A percentile compares a stretch with the other conserved stretches of the same genome.
Evolutionary conservation across 2,113 vertebrate species (phyloP).

Genomic region (Leucoraja erinaceus): DNA sequence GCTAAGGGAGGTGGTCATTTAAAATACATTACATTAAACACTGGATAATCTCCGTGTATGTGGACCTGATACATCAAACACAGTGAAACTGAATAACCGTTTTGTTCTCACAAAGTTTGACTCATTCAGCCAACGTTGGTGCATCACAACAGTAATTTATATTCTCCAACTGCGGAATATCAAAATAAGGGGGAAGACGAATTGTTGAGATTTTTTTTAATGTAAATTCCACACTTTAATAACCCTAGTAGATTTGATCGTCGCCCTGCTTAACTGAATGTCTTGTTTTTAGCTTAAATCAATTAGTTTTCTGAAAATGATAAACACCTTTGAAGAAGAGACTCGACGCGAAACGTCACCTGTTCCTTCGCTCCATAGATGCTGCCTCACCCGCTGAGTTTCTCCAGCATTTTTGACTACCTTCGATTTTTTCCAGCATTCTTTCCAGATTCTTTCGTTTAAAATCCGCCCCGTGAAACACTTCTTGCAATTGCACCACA

Average conservation of each 20-base stretch:
- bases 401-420: too few relatives aligned
- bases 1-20: neutral
- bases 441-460: too few relatives aligned
- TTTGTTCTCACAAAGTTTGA: neutral
- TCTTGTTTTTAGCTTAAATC: neutral
- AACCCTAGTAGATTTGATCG: neutral
- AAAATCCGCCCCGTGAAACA: neutral
- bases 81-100: neutral
- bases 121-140: neutral
- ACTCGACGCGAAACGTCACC: too few relatives aligned
- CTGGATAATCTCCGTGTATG: neutral
- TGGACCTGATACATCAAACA: neutral
- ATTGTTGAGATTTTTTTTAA: neutral
- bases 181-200: too few relatives aligned
- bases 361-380: too few relatives aligned
- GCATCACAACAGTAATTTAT: too few relatives aligned
- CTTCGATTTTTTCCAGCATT: too few relatives aligned
- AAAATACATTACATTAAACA: neutral
- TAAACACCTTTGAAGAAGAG: too few relatives aligned
- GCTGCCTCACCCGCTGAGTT: too few relatives aligned
- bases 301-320: neutral
- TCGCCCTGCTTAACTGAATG: neutral
- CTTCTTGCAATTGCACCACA: neutral
- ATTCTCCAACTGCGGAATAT: too few relatives aligned
- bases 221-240: too few relatives aligned